Conservation (phyloP, 2,888 invertebrate genomes). For the Eupithecia inturbata region DNA sequence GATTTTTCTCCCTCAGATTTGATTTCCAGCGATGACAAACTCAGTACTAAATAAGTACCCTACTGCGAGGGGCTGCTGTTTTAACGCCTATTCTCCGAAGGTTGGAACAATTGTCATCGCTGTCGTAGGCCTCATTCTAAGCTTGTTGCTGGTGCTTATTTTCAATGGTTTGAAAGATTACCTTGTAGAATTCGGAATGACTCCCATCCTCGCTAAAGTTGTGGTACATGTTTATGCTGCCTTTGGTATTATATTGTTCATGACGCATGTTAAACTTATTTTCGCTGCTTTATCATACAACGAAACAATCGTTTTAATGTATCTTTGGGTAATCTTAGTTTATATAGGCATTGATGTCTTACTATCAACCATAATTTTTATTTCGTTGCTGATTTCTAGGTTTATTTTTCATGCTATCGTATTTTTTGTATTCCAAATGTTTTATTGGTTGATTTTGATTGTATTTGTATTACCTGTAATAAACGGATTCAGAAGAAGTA, state of each 20-base stretch:
- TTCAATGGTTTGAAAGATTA: constrained; percentile 43
- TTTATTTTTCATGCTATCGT: constrained; percentile 28
- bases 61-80: constrained; percentile 54
- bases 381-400: constrained; percentile 39
- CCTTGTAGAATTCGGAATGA: constrained; percentile 46
- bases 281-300: constrained; percentile 57
- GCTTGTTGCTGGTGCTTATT: constrained; percentile 50
- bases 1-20: background rate
- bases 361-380: constrained; percentile 42
- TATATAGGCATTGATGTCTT: constrained; percentile 55
- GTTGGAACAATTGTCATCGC: constrained; percentile 58
- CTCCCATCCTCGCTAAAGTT: constrained; percentile 35
- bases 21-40: constrained; percentile 22
- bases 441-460: constrained; percentile 57
- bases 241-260: constrained; percentile 55
- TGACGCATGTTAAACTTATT: constrained; percentile 53
- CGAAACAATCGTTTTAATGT: constrained; percentile 59
- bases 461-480: constrained; percentile 56
- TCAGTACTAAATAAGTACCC: constrained; percentile 47
- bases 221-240: constrained; percentile 54
- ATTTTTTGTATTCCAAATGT: constrained; percentile 44
- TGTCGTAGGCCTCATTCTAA: constrained; percentile 52
- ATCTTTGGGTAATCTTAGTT: constrained; percentile 56
- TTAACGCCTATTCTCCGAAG: constrained; percentile 53
- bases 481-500: constrained; percentile 65